Base-by-base conservation (phyloP, 92 coral and sea anemone species). In the Parazoanthus darwini region DNA sequence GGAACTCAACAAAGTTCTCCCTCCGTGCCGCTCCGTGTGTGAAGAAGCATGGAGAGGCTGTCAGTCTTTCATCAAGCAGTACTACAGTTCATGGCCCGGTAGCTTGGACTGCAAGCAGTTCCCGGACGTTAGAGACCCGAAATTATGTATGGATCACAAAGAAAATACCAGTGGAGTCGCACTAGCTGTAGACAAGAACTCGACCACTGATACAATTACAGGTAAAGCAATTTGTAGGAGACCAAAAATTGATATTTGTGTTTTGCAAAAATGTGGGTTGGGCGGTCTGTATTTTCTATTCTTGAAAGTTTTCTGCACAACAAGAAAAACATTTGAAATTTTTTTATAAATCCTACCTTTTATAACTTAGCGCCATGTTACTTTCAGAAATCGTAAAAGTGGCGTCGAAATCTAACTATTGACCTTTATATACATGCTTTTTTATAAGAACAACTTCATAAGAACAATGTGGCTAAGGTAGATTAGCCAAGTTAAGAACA, bases 11-110 rank as follows among this genome's bases (percentile, higher is more conserved):
- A 81, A 18, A 58, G 73, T 81, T 58, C 22, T 81, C 73, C 85
- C 85, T 7, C 85, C 85, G 26, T 81, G 85, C 73, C 85, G 85
- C 44, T 81, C 71, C n/a, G 48, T 81, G 42, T 81, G 85, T 81
- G 73, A 81, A 81, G 51, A 54, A 36, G 85, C 85, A 14, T 51
- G 71, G 50, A 81, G 50, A 33, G 85, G 85, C 73, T 81, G 85
- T 23, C 71, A 36, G 16, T 5, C 85, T 1, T 58, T 81, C 15
- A 51, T 81, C 46, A 58, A 81, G 71, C 72, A 81, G 44, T 81
- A 81, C 2, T 13, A 58, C 15, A 35, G 58, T 14, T 39, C 38
- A 54, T 81, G 85, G 85, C 85, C 85, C 16, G 5, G 14, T 15
- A 81, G 15, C 71, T 9, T 81, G 71, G 85, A 81, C 46, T 81